Conservation (phyloP, 1,140 invertebrate species). For the Hypsibius dujardini region DNA sequence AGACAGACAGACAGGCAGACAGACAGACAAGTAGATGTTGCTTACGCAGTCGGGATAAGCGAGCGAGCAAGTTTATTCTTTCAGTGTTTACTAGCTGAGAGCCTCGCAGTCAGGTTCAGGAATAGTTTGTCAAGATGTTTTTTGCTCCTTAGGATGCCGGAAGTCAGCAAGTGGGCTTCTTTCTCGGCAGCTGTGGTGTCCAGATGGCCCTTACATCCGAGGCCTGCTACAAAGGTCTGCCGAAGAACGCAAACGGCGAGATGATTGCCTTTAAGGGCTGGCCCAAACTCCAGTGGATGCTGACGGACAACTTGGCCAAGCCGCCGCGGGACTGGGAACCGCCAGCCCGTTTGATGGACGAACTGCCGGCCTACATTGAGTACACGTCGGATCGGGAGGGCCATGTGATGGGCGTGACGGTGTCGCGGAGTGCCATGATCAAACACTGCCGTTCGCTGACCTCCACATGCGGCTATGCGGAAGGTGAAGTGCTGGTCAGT, state of each 20-base stretch:
- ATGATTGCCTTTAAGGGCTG: conserved; percentile 84
- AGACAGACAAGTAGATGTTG: too few species aligned
- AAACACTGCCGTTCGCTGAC: conserved; percentile 83
- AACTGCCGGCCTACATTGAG: conserved; percentile 88
- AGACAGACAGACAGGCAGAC: too few species aligned
- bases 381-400: conserved; percentile 92
- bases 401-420: conserved; percentile 87
- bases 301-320: conserved; percentile 83
- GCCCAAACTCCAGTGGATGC: conserved; percentile 88
- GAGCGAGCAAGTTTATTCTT: too few species aligned
- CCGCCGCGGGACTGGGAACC: conserved; percentile 88
- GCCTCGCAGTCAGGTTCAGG: too few species aligned
- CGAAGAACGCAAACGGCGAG: conserved; percentile 78
- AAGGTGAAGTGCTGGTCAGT: conserved; percentile 80
- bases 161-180: conserved; percentile 89
- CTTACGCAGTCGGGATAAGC: too few species aligned
- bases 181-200: conserved; percentile 83
- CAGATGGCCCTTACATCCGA: conserved; percentile 90
- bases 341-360: conserved; percentile 69
- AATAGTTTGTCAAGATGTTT: neutral
- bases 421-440: conserved; percentile 72
- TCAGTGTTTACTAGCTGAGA: too few species aligned
- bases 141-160: conserved; percentile 57
- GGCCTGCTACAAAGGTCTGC: conserved; percentile 83
- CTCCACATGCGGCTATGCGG: conserved; percentile 88